Evolutionary conservation across 2,113 vertebrate genomes (phyloP).

Genomic region (Nyctibius bracteatus): DNA sequence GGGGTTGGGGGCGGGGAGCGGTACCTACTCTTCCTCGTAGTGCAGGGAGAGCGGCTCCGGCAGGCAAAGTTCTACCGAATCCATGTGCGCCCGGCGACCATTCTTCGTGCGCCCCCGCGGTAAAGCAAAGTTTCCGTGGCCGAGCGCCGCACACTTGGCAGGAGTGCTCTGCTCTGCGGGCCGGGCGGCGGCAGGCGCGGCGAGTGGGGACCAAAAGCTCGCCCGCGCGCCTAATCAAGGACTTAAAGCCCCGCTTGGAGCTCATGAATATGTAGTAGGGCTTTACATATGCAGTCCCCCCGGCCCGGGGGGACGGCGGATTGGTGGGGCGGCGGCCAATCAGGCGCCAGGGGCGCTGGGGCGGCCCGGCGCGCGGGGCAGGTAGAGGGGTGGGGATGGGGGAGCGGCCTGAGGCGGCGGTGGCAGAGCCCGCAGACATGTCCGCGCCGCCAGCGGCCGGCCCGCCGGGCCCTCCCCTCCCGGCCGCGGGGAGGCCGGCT

Average conservation of each 20-base stretch:
- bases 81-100: constrained; percentile 94
- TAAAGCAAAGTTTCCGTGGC: constrained; percentile 90
- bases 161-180: constrained; percentile 80
- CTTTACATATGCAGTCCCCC: constrained; percentile 94
- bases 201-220: constrained; percentile 94
- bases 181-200: constrained; percentile 76
- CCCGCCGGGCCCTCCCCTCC: not conserved
- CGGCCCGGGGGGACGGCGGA: constrained; percentile 75
- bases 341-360: constrained; percentile 73
- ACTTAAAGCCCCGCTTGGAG: constrained; percentile 96
- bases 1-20: constrained; percentile 75
- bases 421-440: not conserved
- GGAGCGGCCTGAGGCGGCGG: constrained; percentile 53
- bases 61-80: constrained; percentile 98
- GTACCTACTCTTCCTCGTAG: constrained; percentile 99
- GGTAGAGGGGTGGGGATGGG: constrained; percentile 67
- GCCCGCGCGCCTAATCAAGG: constrained; percentile 96
- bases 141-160: constrained; percentile 87
- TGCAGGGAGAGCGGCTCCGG: constrained; percentile 97
- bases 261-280: constrained; percentile 97
- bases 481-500: not conserved
- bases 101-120: constrained; percentile 86
- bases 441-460: not conserved
- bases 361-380: constrained; percentile 72
- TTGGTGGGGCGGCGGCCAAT: constrained; percentile 89